These are phyloP conservation scores for Athetis lepigone DNA, from an alignment of 2,888 invertebrate species.

Conservation along the genomic window DNA sequence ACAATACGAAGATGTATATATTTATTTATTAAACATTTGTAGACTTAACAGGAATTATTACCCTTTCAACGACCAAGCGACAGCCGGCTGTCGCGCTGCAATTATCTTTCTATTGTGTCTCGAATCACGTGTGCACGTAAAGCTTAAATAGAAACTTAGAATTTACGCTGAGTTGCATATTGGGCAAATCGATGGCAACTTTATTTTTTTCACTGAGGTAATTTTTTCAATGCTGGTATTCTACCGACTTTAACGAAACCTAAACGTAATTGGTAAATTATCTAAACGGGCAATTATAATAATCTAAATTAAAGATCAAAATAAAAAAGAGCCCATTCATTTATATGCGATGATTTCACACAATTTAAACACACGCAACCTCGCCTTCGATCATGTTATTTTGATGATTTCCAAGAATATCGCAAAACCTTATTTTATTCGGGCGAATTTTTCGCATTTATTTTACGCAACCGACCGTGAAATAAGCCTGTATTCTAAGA, in stretches of 20 bases:
- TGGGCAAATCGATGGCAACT: no score
- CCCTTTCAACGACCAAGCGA: no score
- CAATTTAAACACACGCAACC: conserved; percentile 12
- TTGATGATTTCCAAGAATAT: conserved; percentile 58
- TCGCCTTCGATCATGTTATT: conserved; percentile 18
- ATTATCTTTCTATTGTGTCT: no score
- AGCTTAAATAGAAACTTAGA: no score
- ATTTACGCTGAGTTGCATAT: no score
- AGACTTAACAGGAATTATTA: no score
- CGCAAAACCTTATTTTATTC: conserved; percentile 30
- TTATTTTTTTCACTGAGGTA: neutral
- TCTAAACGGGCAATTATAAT: neutral
- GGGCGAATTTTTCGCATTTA: conserved; percentile 61
- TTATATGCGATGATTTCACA: conserved; percentile 20
- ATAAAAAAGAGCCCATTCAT: conserved; percentile 29
- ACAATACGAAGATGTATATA: no score
- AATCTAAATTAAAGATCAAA: conserved; percentile 20
- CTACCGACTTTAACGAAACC: neutral
- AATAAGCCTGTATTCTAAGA: conserved; percentile 78
- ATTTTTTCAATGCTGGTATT: neutral
- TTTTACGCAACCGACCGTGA: conserved; percentile 81
- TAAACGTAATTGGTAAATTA: neutral
- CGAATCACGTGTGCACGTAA: no score
- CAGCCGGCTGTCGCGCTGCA: no score
- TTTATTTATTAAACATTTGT: no score